Evolutionary conservation across 2,888 invertebrate species (phyloP).

Genomic region (Hipparchia sbordonii): DNA sequence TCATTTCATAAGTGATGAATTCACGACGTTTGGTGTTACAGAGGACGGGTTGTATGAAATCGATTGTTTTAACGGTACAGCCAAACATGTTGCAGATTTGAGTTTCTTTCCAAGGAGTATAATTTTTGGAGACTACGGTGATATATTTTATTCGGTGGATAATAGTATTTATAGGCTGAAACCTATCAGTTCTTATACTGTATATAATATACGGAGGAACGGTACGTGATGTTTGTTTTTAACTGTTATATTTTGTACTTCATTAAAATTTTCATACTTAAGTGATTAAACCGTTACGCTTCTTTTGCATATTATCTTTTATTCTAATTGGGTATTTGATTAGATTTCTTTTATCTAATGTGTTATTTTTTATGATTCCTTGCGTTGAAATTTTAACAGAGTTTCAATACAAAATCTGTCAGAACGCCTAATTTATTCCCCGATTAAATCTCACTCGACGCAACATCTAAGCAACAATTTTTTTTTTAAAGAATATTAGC

Average conservation of each 20-base stretch:
- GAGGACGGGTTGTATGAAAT: conserved; percentile 63
- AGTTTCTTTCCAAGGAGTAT: conserved; percentile 64
- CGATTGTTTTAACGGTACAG: conserved; percentile 67
- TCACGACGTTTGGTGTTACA: conserved; percentile 60
- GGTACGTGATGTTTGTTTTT: conserved; percentile 10
- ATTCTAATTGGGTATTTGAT: too few species aligned
- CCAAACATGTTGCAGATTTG: conserved; percentile 56
- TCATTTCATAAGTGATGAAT: conserved; percentile 60
- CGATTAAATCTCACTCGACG: too few species aligned
- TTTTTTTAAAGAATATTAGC: too few species aligned
- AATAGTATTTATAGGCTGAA: conserved; percentile 63
- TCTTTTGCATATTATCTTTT: conserved; percentile 6
- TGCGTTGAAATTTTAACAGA: too few species aligned
- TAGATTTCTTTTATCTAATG: too few species aligned
- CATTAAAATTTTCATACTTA: not conserved
- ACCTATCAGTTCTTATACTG: conserved; percentile 64
- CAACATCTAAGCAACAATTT: too few species aligned
- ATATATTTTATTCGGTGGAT: conserved; percentile 65
- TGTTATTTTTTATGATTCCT: too few species aligned
- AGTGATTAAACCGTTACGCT: not conserved
- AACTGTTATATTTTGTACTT: not conserved
- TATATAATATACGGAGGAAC: conserved; percentile 60
- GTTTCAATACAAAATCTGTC: too few species aligned
- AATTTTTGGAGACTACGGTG: conserved; percentile 71
- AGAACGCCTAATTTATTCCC: too few species aligned